These are phyloP conservation scores for Falco columbarius DNA, from an alignment of 2,797 vertebrate species.

Conservation along the genomic window DNA sequence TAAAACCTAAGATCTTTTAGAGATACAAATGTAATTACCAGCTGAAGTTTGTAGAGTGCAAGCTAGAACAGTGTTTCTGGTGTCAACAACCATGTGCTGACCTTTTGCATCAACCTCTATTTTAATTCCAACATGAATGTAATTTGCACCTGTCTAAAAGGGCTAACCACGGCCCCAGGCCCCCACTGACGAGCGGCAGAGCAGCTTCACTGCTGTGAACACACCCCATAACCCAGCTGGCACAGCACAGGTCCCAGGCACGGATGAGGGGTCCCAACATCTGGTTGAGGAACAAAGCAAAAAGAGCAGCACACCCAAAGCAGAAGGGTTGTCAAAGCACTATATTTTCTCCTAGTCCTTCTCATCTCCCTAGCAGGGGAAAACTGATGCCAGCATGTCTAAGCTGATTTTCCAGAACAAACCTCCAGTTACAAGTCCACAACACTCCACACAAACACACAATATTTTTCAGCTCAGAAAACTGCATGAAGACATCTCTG, in stretches of 20 bases:
- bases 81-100: not conserved
- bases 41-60: not conserved
- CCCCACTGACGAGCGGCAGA: accelerated
- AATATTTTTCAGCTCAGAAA: not conserved
- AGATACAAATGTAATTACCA: not conserved
- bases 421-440: not conserved
- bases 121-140: not conserved
- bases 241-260: not conserved
- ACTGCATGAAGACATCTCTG: not conserved
- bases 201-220: not conserved
- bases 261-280: not conserved
- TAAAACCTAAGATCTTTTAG: not conserved
- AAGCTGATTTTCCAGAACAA: not conserved
- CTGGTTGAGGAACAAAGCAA: not conserved
- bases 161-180: not conserved
- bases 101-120: not conserved
- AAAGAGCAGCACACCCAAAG: no score
- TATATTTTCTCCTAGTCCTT: not conserved
- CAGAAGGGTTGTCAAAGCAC: not conserved
- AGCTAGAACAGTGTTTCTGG: not conserved
- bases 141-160: not conserved
- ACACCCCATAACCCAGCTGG: not conserved
- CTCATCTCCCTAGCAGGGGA: not conserved
- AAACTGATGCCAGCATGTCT: not conserved
- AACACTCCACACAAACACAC: not conserved